phyloP scores from a whole-genome alignment of 2,888 invertebrate genomes.

The Meiosimyza platycephala region DNA sequence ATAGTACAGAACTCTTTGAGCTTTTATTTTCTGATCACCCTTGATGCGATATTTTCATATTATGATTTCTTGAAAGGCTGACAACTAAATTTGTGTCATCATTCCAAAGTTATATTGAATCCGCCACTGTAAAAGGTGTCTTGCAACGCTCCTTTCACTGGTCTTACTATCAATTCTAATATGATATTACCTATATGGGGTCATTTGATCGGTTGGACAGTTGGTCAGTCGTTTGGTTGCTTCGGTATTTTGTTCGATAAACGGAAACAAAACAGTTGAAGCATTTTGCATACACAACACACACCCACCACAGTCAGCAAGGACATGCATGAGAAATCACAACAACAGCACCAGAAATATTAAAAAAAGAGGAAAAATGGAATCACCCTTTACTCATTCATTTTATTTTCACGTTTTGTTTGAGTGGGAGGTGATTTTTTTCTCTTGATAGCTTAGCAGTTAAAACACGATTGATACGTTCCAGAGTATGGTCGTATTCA shows the following conservation, averaged over 20 bases:
- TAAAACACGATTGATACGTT: constrained; percentile 36
- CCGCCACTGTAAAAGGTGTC: neutral
- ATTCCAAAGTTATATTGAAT: too few relatives aligned
- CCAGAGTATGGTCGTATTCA: neutral
- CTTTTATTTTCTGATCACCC: too few relatives aligned
- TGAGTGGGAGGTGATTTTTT: neutral
- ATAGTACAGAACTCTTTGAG: too few relatives aligned
- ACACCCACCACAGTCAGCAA: constrained; percentile 19
- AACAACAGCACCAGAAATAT: constrained; percentile 4
- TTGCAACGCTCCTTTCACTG: neutral
- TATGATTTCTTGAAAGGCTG: too few relatives aligned
- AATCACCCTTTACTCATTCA: neutral
- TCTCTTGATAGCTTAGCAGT: constrained; percentile 2
- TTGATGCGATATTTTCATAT: too few relatives aligned
- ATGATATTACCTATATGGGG: neutral
- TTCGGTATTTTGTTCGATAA: neutral
- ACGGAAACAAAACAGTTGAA: constrained; percentile 11
- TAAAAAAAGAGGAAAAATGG: constrained; percentile 10
- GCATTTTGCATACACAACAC: constrained; percentile 2
- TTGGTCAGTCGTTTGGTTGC: neutral
- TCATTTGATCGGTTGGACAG: neutral
- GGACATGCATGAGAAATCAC: constrained; percentile 27
- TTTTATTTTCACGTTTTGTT: neutral
- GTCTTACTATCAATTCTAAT: constrained; percentile 11
- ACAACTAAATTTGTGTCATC: too few relatives aligned